Evolutionary conservation across 2,888 invertebrate genomes (phyloP).

Genomic region (Hydropsyche betteni): DNA sequence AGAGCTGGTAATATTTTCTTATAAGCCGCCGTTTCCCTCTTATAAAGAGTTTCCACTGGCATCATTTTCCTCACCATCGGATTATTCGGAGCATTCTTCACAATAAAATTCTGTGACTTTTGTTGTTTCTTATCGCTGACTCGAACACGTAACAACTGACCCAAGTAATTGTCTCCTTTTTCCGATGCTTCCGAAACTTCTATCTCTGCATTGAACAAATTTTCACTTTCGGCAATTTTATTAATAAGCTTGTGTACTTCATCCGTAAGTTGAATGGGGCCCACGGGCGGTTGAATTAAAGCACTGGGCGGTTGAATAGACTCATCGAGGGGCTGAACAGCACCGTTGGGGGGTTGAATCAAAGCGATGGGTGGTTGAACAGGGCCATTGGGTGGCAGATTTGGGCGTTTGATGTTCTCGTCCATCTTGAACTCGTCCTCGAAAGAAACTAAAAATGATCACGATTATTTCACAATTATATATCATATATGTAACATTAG

Average conservation of each 20-base stretch:
- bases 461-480: no score
- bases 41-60: background rate
- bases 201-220: background rate
- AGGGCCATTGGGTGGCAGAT: no score
- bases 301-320: no score
- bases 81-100: conserved; percentile 9
- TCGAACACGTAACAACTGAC: background rate
- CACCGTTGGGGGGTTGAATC: no score
- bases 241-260: background rate
- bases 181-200: background rate
- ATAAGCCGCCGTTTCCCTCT: conserved; percentile 5
- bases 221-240: background rate
- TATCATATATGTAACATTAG: no score
- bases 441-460: no score
- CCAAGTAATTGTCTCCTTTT: conserved; percentile 27
- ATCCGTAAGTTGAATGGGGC: background rate
- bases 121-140: background rate
- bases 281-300: no score
- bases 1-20: conserved; percentile 1
- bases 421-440: no score
- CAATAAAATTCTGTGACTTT: background rate
- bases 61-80: background rate
- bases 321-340: no score
- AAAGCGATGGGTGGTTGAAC: no score
- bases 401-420: no score